Conservation (phyloP, 2,888 invertebrate species). For the Drosophila barbarae region DNA sequence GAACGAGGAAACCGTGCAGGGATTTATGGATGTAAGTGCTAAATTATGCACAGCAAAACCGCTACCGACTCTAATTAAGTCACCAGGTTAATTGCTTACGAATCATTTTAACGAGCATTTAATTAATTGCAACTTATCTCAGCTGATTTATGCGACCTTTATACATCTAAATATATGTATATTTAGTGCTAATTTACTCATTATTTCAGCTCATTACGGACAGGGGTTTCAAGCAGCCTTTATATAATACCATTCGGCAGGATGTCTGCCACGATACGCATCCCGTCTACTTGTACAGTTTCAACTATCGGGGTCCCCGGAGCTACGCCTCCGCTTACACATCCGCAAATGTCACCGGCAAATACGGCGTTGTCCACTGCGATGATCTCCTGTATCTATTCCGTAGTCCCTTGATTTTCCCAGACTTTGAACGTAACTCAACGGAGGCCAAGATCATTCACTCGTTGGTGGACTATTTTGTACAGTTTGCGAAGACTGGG, state of each 20-base stretch:
- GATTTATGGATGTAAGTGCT: conserved; percentile 67
- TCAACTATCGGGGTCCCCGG: conserved; percentile 80
- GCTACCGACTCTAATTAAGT: not conserved
- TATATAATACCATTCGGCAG: conserved; percentile 76
- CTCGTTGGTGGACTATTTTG: conserved; percentile 79
- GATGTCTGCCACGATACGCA: conserved; percentile 58
- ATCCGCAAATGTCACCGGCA: conserved; percentile 48
- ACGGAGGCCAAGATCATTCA: conserved; percentile 77
- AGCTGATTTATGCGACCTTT: not conserved
- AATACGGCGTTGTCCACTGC: conserved; percentile 80
- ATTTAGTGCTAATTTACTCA: conserved; percentile 11
- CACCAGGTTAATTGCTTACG: not conserved
- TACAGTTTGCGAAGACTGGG: conserved; percentile 81
- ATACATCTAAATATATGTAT: no score
- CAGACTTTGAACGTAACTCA: conserved; percentile 70
- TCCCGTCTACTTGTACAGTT: conserved; percentile 81
- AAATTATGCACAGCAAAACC: not conserved
- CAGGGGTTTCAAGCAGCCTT: conserved; percentile 80
- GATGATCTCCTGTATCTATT: conserved; percentile 82
- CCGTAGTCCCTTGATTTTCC: conserved; percentile 79
- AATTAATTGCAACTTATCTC: not conserved
- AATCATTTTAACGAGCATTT: not conserved
- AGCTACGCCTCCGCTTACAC: conserved; percentile 80
- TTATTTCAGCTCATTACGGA: conserved; percentile 80
- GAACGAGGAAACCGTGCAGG: conserved; percentile 63